phyloP scores from a whole-genome alignment of 2,888 invertebrate species.

The Drosophila maculinotata region DNA sequence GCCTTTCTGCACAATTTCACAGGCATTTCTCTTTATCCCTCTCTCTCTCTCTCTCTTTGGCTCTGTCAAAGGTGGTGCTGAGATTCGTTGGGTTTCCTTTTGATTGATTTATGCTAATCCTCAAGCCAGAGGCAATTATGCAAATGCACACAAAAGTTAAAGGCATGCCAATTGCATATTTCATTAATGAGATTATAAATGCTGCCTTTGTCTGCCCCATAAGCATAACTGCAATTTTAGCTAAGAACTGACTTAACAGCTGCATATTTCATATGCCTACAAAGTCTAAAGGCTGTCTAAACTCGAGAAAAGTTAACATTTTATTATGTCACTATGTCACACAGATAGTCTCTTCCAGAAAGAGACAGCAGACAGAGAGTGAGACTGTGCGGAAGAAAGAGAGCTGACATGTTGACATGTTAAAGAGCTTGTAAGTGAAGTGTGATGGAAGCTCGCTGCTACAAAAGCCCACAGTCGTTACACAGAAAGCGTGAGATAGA shows the following conservation, averaged over 20 bases:
- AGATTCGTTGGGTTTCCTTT: neutral
- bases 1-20: constrained; percentile 64
- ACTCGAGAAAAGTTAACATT: constrained; percentile 63
- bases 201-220: constrained; percentile 3
- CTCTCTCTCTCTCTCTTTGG: neutral
- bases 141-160: constrained; percentile 41
- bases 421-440: constrained; percentile 80
- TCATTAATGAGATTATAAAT: constrained; percentile 44
- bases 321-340: constrained; percentile 80
- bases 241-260: constrained; percentile 2
- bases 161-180: constrained; percentile 51
- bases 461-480: constrained; percentile 34
- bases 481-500: constrained; percentile 33
- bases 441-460: constrained; percentile 68
- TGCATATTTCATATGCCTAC: constrained; percentile 5
- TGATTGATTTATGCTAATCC: constrained; percentile 75
- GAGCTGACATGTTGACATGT: constrained; percentile 74
- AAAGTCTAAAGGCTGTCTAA: constrained; percentile 16
- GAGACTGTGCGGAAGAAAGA: neutral
- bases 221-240: constrained; percentile 10
- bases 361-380: neutral
- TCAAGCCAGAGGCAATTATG: constrained; percentile 62
- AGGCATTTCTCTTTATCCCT: constrained; percentile 32
- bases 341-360: constrained; percentile 17
- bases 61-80: neutral